A percentile compares a stretch with the other conserved stretches of the same genome.
Evolutionary conservation across 2,797 vertebrate genomes (phyloP).

Genomic region (Nyctibius grandis): DNA sequence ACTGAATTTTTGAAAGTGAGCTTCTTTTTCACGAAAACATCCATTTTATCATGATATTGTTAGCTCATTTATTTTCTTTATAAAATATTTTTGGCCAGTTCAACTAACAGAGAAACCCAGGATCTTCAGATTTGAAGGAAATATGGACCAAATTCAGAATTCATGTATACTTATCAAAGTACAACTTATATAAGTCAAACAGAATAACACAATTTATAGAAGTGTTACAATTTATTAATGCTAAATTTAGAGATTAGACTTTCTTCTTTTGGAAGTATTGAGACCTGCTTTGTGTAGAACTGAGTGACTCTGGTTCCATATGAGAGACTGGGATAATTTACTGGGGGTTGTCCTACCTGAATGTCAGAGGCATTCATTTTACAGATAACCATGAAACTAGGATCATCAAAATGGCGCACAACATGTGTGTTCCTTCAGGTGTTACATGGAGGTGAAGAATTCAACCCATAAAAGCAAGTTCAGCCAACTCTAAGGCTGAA

Average conservation of each 20-base stretch:
- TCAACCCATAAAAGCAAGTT: neutral
- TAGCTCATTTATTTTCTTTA: neutral
- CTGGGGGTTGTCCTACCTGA: neutral
- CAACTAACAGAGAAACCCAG: neutral
- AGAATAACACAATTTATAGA: neutral
- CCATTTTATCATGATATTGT: neutral
- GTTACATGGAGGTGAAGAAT: neutral
- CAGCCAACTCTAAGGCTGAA: neutral
- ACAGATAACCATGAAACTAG: neutral
- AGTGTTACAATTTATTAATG: neutral
- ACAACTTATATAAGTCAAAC: neutral
- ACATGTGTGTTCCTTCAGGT: neutral
- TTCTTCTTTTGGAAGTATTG: neutral
- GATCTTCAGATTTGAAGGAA: neutral
- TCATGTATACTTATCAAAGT: neutral
- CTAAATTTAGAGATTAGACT: neutral
- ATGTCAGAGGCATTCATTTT: neutral
- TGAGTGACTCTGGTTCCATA: neutral
- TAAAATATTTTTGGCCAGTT: neutral
- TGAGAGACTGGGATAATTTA: neutral
- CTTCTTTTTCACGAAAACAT: neutral
- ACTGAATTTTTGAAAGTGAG: neutral
- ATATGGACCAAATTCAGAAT: neutral
- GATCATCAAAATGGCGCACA: neutral
- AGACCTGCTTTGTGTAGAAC: neutral